Base-by-base conservation (phyloP, 2,797 vertebrate species). In the Coregonus ussuriensis region DNA sequence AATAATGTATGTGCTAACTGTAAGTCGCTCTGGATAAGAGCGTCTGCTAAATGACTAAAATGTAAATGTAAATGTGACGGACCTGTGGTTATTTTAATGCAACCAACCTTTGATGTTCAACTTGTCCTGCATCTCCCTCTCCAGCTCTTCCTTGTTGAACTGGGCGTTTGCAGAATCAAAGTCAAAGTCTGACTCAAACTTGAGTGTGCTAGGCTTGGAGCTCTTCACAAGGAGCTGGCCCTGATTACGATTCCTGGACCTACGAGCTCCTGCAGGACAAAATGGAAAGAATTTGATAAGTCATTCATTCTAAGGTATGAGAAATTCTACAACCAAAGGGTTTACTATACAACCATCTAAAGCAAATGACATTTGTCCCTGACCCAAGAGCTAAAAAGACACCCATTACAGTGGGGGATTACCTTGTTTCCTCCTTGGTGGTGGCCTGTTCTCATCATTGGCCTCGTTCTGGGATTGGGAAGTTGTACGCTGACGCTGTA, bases 161-260 rank as follows among this genome's bases (percentile, higher is more conserved):
- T 98, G 96, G 16, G 98, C 98, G 77, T 99, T 99, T 80, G 98
- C 97, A 6, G 92, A 98, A 93, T 97, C 98, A 89, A 99, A 99
- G 87, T 99, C 98, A 90, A 99, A 99, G 91, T 99, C 98, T 0
- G 96, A 95, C 88, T 99, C 98, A 90, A 99, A 99, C 91, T 96
- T 97, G 51, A 99, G 96, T 1, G 85, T 86, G 37, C 88, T 91
- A 14, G 91, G 85, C 31, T 88, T 92, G 21, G 93, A 88, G 73
- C 89, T 95, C 47, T 94, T 93, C 83, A 96, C 96, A 78, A 93
- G 92, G 86, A 94, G 95, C 77, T 97, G 96, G 68, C 97, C 97
- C 88, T 95, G 92, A 74, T 95, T 95, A 29, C 95, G 95, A 86
- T 95, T 97, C 82, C 96, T 93, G 79, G 95, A 94, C 82, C 97